Percentiles rank a stretch among this genome's conserved stretches.
These are phyloP conservation scores for Phalacrocorax brasilianus DNA, from an alignment of 2,113 vertebrate species.

Conservation along the genomic window DNA sequence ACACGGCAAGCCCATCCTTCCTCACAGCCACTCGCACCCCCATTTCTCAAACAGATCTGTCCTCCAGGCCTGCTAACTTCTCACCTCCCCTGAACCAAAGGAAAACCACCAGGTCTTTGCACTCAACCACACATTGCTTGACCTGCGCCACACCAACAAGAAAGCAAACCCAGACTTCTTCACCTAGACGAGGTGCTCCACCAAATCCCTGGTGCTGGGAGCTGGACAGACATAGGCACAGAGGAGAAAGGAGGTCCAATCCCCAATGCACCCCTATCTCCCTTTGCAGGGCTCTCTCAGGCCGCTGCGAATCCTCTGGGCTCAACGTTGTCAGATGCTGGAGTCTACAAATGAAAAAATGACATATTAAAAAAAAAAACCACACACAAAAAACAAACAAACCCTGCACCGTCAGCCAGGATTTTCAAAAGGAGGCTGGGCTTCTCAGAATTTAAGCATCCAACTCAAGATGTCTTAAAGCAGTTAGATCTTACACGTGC, in stretches of 20 bases:
- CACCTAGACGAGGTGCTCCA: not conserved
- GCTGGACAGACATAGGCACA: fast-evolving
- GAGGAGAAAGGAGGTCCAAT: not conserved
- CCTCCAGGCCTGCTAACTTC: not conserved
- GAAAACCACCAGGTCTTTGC: not conserved
- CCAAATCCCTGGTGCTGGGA: not conserved
- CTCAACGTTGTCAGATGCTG: not conserved
- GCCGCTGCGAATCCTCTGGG: not conserved
- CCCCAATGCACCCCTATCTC: not conserved
- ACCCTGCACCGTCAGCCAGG: not conserved
- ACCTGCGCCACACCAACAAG: not conserved
- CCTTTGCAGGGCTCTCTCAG: not conserved
- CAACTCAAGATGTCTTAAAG: not conserved
- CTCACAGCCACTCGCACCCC: too few species aligned
- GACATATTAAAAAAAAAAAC: not conserved
- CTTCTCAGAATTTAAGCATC: not conserved
- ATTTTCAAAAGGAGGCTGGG: not conserved
- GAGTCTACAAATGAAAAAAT: not conserved
- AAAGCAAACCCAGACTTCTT: not conserved
- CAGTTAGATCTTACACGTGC: not conserved
- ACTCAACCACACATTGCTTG: fast-evolving
- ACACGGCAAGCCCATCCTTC: fast-evolving
- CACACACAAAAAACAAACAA: not conserved
- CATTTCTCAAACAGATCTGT: fast-evolving
- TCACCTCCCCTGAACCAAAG: not conserved